These are phyloP conservation scores for Dicranocentrus wangi DNA, from an alignment of 2,888 invertebrate genomes.

Conservation along the genomic window DNA sequence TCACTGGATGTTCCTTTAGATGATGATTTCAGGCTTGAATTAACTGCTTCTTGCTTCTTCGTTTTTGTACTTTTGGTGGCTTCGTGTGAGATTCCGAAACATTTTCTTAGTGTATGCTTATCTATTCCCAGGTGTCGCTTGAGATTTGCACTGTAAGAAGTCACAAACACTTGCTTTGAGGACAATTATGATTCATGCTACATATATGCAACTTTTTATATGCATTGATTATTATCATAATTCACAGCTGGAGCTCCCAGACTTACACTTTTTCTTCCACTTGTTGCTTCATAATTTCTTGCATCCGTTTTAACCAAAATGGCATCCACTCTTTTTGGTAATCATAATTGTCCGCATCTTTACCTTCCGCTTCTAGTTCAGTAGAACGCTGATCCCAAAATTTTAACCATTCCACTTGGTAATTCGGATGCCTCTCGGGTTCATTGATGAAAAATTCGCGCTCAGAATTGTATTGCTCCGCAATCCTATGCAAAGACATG, in stretches of 20 bases:
- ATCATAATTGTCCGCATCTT: slow-evolving; percentile 86
- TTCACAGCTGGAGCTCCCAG: neutral
- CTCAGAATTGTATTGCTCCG: slow-evolving; percentile 37
- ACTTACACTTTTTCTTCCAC: slow-evolving; percentile 80
- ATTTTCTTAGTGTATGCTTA: slow-evolving; percentile 35
- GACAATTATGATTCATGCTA: too few relatives aligned
- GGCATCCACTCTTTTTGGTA: slow-evolving; percentile 92
- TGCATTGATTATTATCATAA: neutral
- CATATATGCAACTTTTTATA: too few relatives aligned
- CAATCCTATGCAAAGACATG: slow-evolving; percentile 35
- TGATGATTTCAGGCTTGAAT: slow-evolving; percentile 6
- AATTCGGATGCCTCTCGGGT: slow-evolving; percentile 90
- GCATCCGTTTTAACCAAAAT: slow-evolving; percentile 88
- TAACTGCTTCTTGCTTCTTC: slow-evolving; percentile 17
- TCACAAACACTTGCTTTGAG: too few relatives aligned
- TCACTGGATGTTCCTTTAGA: neutral
- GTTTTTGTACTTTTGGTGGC: slow-evolving; percentile 19
- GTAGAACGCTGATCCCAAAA: slow-evolving; percentile 90
- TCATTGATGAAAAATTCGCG: slow-evolving; percentile 84
- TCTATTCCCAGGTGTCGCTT: slow-evolving; percentile 31
- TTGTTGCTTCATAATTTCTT: slow-evolving; percentile 84
- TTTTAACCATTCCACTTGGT: slow-evolving; percentile 91
- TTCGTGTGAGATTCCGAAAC: slow-evolving; percentile 12
- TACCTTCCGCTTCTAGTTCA: slow-evolving; percentile 81
- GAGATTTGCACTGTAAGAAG: too few relatives aligned